phyloP scores from a whole-genome alignment of 2,888 invertebrate species.

The Pristionchus fissidentatus region DNA sequence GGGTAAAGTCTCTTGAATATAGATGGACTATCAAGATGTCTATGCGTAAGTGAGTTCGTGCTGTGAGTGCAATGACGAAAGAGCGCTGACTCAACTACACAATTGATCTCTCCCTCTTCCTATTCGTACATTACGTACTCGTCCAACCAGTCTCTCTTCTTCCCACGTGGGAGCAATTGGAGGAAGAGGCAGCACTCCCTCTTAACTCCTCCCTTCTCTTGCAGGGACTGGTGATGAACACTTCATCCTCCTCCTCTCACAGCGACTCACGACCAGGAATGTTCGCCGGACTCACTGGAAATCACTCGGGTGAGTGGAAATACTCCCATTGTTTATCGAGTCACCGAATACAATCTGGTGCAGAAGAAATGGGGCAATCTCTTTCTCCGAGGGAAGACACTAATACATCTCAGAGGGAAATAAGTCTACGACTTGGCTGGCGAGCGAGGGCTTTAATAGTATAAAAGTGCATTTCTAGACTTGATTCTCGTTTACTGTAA shows the following conservation, averaged over 20 bases:
- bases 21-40: neutral
- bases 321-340: too few species aligned
- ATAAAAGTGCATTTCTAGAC: too few species aligned
- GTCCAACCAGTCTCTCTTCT: conserved; percentile 31
- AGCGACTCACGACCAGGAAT: conserved; percentile 1
- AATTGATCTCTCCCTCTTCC: neutral
- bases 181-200: neutral
- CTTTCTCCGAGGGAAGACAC: too few species aligned
- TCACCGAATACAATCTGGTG: too few species aligned
- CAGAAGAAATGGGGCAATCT: too few species aligned
- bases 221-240: conserved; percentile 47
- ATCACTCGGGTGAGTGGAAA: conserved; percentile 15
- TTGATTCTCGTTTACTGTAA: too few species aligned
- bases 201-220: conserved; percentile 2
- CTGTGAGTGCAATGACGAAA: too few species aligned
- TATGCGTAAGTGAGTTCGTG: neutral
- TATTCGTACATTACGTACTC: conserved; percentile 27
- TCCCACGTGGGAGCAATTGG: conserved; percentile 38
- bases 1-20: too few species aligned
- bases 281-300: conserved; percentile 26
- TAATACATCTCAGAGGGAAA: too few species aligned
- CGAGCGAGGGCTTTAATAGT: too few species aligned
- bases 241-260: conserved; percentile 14
- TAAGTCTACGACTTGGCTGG: too few species aligned
- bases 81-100: neutral